These are phyloP conservation scores for Drosophila macrospina DNA, from an alignment of 2,888 invertebrate genomes.

Conservation along the genomic window DNA sequence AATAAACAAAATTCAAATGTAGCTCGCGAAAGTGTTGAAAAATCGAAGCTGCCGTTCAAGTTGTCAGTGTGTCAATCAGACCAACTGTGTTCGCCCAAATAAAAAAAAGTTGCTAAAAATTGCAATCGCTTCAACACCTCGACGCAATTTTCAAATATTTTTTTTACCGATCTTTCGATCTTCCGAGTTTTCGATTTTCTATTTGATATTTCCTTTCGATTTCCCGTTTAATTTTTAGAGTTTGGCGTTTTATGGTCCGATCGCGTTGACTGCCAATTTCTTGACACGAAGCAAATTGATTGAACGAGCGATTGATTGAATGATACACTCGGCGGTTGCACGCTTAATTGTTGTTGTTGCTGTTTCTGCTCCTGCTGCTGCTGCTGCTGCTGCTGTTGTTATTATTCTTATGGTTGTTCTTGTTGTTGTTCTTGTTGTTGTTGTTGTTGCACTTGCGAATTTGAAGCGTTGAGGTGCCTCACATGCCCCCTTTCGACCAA, in stretches of 20 bases:
- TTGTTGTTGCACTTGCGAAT: slow-evolving; percentile 53
- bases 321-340: slow-evolving; percentile 49
- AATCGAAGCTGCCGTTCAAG: slow-evolving; percentile 46
- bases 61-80: slow-evolving; percentile 62
- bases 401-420: slow-evolving; percentile 51
- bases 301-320: slow-evolving; percentile 62
- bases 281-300: slow-evolving; percentile 52
- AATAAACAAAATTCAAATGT: slow-evolving; percentile 30
- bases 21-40: slow-evolving; percentile 44
- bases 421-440: slow-evolving; percentile 48
- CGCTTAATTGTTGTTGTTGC: slow-evolving; percentile 61
- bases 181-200: slow-evolving; percentile 7
- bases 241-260: slow-evolving; percentile 61
- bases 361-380: slow-evolving; percentile 53
- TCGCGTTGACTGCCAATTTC: slow-evolving; percentile 62
- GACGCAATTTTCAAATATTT: slow-evolving; percentile 38
- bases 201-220: slow-evolving; percentile 21
- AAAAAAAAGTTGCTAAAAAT: slow-evolving; percentile 31
- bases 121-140: slow-evolving; percentile 59
- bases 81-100: neutral
- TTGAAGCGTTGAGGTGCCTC: slow-evolving; percentile 77
- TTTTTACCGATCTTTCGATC: slow-evolving; percentile 22
- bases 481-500: slow-evolving; percentile 77
- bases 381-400: slow-evolving; percentile 41
- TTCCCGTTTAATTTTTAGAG: slow-evolving; percentile 30